Evolutionary conservation across 2,888 invertebrate genomes (phyloP).

Genomic region (Drepanosiphum platanoidis): DNA sequence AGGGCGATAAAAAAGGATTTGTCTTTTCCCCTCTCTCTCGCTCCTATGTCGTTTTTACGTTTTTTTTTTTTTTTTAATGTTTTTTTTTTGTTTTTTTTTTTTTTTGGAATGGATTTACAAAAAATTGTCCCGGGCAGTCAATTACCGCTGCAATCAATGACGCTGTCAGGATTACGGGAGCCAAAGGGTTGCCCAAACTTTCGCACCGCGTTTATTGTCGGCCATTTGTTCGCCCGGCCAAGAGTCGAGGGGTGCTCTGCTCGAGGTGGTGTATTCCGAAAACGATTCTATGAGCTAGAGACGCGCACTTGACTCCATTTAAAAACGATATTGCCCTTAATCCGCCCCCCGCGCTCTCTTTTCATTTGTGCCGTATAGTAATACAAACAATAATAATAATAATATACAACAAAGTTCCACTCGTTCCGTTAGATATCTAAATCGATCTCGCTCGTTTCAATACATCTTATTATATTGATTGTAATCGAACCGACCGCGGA

Average conservation of each 20-base stretch:
- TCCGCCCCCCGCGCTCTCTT: not conserved
- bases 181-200: constrained; percentile 57
- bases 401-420: not conserved
- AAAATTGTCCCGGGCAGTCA: constrained; percentile 53
- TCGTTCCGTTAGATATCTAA: not conserved
- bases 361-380: not conserved
- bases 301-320: not conserved
- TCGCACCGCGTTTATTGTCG: not conserved
- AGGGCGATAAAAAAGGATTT: constrained; percentile 62
- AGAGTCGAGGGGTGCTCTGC: constrained; percentile 2
- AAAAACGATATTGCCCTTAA: not conserved
- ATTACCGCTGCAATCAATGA: constrained; percentile 58
- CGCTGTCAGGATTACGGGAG: constrained; percentile 47
- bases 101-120: constrained; percentile 52
- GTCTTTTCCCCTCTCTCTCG: constrained; percentile 10
- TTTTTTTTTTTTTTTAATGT: constrained; percentile 10
- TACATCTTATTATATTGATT: no score
- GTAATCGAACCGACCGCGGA: no score
- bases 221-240: constrained; percentile 8
- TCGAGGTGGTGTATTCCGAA: not conserved
- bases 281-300: not conserved
- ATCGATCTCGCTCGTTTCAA: no score
- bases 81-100: constrained; percentile 4
- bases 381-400: not conserved
- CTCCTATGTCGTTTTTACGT: constrained; percentile 17